phyloP scores from a whole-genome alignment of 2,797 vertebrate genomes.

The Tapera naevia region DNA sequence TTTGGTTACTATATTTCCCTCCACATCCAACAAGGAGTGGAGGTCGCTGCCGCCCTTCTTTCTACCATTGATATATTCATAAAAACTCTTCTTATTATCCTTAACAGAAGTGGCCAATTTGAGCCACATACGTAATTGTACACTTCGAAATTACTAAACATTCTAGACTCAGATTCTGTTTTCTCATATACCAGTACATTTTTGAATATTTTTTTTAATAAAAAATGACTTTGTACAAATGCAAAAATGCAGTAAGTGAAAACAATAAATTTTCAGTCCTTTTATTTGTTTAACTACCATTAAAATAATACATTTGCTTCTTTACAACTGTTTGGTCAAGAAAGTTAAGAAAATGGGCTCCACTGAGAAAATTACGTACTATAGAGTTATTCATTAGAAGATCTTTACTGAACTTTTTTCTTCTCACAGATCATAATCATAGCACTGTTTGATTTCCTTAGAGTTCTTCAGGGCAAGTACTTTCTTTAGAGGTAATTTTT shows the following conservation, averaged over 20 bases:
- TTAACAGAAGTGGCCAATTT: no score
- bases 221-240: neutral
- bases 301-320: neutral
- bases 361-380: neutral
- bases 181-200: neutral
- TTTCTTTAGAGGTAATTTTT: neutral
- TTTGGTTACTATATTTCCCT: no score
- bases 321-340: neutral
- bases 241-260: neutral
- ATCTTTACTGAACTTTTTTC: neutral
- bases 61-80: no score
- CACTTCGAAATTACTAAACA: neutral
- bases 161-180: neutral
- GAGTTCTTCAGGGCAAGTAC: neutral
- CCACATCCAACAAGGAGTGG: no score
- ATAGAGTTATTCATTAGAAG: neutral
- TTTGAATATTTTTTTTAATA: neutral
- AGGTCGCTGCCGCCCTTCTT: no score
- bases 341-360: neutral
- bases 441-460: neutral
- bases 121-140: neutral
- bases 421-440: neutral
- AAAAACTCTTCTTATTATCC: no score
- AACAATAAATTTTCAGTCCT: neutral
- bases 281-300: neutral